phyloP scores from a whole-genome alignment of 1,140 invertebrate genomes.

The Lethrus apterus region DNA sequence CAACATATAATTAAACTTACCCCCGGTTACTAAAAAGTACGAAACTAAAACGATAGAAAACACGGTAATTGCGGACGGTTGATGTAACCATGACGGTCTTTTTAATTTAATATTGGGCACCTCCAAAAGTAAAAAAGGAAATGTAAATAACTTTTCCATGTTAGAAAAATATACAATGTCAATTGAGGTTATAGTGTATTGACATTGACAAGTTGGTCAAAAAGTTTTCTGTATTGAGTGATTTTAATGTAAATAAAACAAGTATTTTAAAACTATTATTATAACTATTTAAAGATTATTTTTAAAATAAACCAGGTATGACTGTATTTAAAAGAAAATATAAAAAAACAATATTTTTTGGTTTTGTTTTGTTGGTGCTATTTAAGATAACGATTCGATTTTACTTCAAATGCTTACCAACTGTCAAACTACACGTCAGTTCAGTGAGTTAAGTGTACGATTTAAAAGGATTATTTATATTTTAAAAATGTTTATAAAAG shows the following conservation, averaged over 20 bases:
- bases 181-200: no score
- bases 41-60: slow-evolving; percentile 86
- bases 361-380: not conserved
- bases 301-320: no score
- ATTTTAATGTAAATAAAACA: no score
- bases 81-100: slow-evolving; percentile 81
- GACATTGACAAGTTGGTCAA: no score
- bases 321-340: no score
- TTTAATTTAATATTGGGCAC: slow-evolving; percentile 90
- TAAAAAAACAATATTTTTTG: not conserved
- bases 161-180: no score
- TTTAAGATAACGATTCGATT: slow-evolving; percentile 7
- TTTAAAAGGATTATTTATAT: not conserved
- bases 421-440: slow-evolving; percentile 27
- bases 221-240: no score
- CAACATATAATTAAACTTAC: slow-evolving; percentile 48
- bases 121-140: slow-evolving; percentile 80
- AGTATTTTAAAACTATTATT: no score
- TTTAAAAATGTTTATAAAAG: slow-evolving; percentile 14
- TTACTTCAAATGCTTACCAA: slow-evolving; percentile 16
- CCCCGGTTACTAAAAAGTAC: slow-evolving; percentile 97
- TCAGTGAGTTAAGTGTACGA: slow-evolving; percentile 1
- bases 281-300: no score
- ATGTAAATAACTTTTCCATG: slow-evolving; percentile 37
- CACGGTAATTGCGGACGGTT: slow-evolving; percentile 89